phyloP scores from a whole-genome alignment of 2,113 vertebrate species.

The Eulacestoma nigropectus region DNA sequence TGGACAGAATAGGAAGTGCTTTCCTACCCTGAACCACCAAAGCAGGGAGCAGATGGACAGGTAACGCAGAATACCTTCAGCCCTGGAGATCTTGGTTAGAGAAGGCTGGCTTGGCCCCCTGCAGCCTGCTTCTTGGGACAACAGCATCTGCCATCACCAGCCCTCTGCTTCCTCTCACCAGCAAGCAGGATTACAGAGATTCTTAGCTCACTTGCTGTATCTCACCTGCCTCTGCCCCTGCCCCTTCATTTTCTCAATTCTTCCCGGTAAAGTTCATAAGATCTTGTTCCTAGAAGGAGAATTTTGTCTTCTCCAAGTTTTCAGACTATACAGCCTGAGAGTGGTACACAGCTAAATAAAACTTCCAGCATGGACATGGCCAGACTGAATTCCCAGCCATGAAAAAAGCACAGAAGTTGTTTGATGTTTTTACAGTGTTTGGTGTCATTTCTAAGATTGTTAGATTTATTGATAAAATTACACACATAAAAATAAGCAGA shows the following conservation, averaged over 20 bases:
- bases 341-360: not conserved
- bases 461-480: not conserved
- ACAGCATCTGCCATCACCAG: no score
- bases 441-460: not conserved
- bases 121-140: not conserved
- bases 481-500: not conserved
- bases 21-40: not conserved
- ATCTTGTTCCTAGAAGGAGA: not conserved
- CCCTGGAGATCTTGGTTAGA: fast-evolving
- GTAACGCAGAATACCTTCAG: not conserved
- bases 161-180: not conserved
- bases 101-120: not conserved
- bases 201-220: not conserved
- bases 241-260: not conserved
- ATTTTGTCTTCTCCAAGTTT: not conserved
- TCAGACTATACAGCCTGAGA: not conserved
- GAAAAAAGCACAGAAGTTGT: not conserved
- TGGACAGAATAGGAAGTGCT: not conserved
- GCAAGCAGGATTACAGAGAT: not conserved
- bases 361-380: fast-evolving
- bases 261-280: not conserved
- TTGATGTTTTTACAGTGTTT: not conserved
- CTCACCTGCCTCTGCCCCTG: not conserved
- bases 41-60: not conserved
- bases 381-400: not conserved